Conservation (phyloP, 2,113 vertebrate species). For the Engystomops pustulosus region DNA sequence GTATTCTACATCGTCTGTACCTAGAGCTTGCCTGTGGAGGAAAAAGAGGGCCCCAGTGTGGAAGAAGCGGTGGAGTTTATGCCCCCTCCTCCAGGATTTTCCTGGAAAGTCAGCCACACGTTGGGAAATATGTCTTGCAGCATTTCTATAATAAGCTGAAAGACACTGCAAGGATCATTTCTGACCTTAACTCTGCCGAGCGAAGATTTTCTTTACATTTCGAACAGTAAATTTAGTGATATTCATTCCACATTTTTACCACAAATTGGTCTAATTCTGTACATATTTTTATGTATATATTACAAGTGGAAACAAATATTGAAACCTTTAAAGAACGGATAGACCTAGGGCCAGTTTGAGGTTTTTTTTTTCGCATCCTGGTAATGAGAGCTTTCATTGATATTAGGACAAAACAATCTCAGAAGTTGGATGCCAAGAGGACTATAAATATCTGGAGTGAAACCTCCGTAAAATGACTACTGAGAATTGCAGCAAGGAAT, state of each 20-base stretch:
- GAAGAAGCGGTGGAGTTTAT: slow-evolving; percentile 16
- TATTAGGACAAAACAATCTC: neutral
- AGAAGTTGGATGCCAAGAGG: too few relatives aligned
- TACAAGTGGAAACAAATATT: neutral
- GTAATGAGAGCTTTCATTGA: neutral
- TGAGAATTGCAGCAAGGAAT: neutral
- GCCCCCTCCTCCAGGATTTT: slow-evolving; percentile 32
- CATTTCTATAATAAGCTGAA: slow-evolving; percentile 44
- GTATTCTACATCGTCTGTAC: neutral
- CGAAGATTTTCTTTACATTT: slow-evolving; percentile 6
- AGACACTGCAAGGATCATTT: slow-evolving; percentile 35
- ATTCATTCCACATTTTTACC: neutral
- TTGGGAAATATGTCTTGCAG: slow-evolving; percentile 45
- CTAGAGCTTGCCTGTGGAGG: neutral
- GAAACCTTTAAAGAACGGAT: neutral
- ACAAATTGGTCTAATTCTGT: neutral
- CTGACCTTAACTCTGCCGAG: slow-evolving; percentile 3
- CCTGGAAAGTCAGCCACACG: slow-evolving; percentile 41
- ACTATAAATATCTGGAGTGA: neutral
- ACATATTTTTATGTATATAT: neutral
- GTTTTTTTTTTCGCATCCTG: neutral
- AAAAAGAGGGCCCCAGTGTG: slow-evolving; percentile 33
- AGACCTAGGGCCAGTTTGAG: neutral
- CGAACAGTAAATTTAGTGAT: neutral
- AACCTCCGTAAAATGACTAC: neutral